Percentiles rank a stretch among this genome's conserved stretches.
These are phyloP conservation scores for Leptosomus discolor DNA, from an alignment of 2,113 vertebrate species.

Conservation along the genomic window DNA sequence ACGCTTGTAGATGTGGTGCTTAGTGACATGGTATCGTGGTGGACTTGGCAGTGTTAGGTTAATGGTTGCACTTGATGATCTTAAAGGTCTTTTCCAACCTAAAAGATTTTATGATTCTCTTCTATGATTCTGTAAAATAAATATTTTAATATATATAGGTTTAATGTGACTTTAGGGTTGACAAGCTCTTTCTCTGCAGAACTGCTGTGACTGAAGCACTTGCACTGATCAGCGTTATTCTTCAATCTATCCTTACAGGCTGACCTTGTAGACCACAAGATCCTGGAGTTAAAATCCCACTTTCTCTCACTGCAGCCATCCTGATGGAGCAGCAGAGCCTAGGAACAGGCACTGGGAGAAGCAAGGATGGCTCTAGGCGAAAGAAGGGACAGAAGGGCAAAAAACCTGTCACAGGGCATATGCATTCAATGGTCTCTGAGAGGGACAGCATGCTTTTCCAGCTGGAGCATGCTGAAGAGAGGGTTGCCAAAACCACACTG, in stretches of 20 bases:
- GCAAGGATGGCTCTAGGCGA: not conserved
- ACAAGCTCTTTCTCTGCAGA: not conserved
- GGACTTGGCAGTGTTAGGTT: no score
- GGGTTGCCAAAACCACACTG: not conserved
- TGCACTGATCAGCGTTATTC: not conserved
- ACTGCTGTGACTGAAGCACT: not conserved
- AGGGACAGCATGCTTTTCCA: not conserved
- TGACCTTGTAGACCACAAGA: not conserved
- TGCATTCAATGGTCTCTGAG: not conserved
- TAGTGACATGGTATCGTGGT: no score
- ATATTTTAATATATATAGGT: not conserved
- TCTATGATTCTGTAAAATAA: no score
- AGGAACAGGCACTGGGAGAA: not conserved
- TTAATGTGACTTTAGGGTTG: not conserved
- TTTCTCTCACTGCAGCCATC: not conserved
- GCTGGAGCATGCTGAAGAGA: not conserved
- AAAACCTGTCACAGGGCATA: fast-evolving
- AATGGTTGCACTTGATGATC: no score
- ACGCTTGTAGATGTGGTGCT: no score
- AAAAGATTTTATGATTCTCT: no score
- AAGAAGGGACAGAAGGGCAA: not conserved
- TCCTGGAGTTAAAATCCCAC: fast-evolving
- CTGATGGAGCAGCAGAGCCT: not conserved
- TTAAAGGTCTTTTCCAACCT: no score
- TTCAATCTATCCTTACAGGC: not conserved